Percentiles rank a stretch among this genome's conserved stretches.
These are phyloP conservation scores for Chauna torquata DNA, from an alignment of 2,113 vertebrate species.

Conservation along the genomic window DNA sequence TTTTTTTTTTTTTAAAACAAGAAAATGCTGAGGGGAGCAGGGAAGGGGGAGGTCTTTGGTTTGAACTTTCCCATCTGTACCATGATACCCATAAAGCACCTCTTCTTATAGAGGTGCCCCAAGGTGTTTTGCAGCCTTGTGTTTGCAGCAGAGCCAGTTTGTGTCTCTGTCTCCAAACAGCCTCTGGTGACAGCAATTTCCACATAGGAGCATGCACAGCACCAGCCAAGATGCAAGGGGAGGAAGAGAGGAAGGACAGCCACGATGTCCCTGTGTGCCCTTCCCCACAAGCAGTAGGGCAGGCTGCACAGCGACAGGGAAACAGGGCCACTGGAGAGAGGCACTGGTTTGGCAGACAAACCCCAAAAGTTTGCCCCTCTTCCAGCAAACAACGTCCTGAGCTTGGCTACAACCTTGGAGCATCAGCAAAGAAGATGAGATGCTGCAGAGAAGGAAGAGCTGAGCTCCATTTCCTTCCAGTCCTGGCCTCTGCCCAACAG, in stretches of 20 bases:
- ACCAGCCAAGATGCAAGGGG: neutral
- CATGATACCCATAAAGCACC: rapidly evolving
- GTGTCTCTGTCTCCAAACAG: neutral
- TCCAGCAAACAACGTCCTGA: rapidly evolving
- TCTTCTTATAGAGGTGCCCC: neutral
- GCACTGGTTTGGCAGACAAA: neutral
- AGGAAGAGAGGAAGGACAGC: neutral
- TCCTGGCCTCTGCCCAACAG: slow-evolving; percentile 50
- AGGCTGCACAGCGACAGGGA: neutral
- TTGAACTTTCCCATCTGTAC: neutral
- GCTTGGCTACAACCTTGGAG: neutral
- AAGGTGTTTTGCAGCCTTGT: neutral
- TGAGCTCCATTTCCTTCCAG: slow-evolving; percentile 44
- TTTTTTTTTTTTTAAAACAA: neutral
- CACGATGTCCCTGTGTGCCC: neutral
- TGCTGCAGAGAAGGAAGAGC: slow-evolving; percentile 20
- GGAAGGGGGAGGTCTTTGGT: neutral
- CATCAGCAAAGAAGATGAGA: neutral
- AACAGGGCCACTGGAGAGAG: neutral
- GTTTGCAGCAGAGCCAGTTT: neutral
- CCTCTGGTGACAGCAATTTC: rapidly evolving
- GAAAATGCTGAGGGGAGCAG: neutral
- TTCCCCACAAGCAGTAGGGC: rapidly evolving
- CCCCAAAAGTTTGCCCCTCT: neutral
- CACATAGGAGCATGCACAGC: neutral